Evolutionary conservation across 2,797 vertebrate species (phyloP), one percentile per base, ranked within the genome.

Genomic region (Enteromius treurensis): DNA sequence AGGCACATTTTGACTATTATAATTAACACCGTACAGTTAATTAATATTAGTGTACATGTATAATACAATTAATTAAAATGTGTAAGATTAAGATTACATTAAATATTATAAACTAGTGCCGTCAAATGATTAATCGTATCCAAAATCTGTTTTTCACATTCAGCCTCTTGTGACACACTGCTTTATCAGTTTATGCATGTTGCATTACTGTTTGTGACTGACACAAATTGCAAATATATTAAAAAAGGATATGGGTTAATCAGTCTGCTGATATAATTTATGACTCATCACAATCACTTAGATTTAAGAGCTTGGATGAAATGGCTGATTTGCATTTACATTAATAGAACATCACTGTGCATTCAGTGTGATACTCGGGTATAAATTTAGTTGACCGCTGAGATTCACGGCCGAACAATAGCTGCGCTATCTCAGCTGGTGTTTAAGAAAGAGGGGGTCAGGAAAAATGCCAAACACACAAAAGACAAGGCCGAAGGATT

Each of bases 321-420:
- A 76, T 15, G 45, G 23, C 15, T 51, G 37, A 87, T 88, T 88
- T 85, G 60, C 82, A 82, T 80, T 86, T 82, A 70, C 70, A 86
- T 80, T 77, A 74, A 80, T 42, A 55, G 69, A 80, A 75, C 40
- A 80, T 68, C 82, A 80, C 78, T 84, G 49, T 71, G 42, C 80
- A 51, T 79, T 84, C 65, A 79, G 53, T 29, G 40, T 69, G 65
- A 73, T 13, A 23, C 15, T 55, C 47, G 2, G 77, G 23, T n/a
- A 73, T 81, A 84, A 78, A 87, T 80, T 81, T 42, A 21, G 55
- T 34, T 68, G 85, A 87, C 26, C 21, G 74, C 76, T 62, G 51
- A 82, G 82, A 84, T 84, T 86, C 76, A 88, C 81, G 40, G 77
- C 11, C 15, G 71, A 84, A 87, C 87, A 88, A 87, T 84, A 42